Evolutionary conservation across 2,888 invertebrate genomes (phyloP), one percentile per base, ranked within the genome.

Genomic region (Campaea margaritaria): DNA sequence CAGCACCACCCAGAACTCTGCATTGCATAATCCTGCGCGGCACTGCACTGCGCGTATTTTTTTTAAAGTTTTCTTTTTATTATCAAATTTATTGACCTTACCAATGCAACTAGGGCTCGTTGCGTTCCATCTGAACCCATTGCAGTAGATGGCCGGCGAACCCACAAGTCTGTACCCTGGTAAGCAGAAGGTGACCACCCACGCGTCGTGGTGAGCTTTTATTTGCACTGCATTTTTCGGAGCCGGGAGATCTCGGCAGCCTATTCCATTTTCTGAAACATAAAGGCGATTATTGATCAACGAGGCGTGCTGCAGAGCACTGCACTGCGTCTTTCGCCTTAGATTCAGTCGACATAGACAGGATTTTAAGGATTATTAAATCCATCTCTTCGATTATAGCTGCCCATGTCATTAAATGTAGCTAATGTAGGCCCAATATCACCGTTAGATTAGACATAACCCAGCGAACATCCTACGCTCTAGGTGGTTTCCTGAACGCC

Each of bases 101-200:
- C 96, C 90, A 73, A 93, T 81, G 73, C 97, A 97, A 11, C 74
- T 78, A 0, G 97, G 97, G 2, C 92, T 76, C 0, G 94, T 93
- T 0, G 93, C 93, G 74, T 96, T 96, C 97, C 97, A 97, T 0
- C 76, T 76, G 0, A 63, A 72, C 0, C 96, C 96, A 72, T 96
- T 94, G 79, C 97, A 97, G 78, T 94, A 96, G n/a, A 96, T 85
- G 0, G 88, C 89, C 0, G 90, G 68, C 0, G 94, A 91, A 0
- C 96, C 96, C 0, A 91, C 83, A 15, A 96, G 80, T 27, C 85
- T 79, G 76, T 93, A 95, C 0, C 94, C 94, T 0, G 95, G 94
- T 51, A 94, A 83, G 76, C 97, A 97, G 75, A 94, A 94, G 62
- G 95, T 94, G 59, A 93, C 90, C 0, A 95, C 79, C 74, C 94